Conservation (phyloP, 2,113 vertebrate genomes). For the Theristicus caerulescens region DNA sequence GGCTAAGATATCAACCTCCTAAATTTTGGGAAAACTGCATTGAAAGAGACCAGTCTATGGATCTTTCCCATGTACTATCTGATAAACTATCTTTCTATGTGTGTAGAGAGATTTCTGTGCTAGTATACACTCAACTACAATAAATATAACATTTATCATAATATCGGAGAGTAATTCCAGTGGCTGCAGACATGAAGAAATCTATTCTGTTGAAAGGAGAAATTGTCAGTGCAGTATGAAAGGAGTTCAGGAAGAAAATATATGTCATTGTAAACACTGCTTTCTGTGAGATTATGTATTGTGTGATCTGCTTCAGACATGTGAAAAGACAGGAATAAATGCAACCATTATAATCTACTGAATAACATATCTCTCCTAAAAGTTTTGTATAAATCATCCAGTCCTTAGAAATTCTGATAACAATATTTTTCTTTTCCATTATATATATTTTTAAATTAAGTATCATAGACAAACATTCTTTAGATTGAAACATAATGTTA, state of each 20-base stretch:
- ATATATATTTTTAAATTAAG: background rate
- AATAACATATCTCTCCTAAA: constrained; percentile 17
- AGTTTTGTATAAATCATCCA: background rate
- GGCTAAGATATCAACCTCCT: background rate
- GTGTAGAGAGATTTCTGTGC: background rate
- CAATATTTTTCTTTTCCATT: constrained; percentile 37
- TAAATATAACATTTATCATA: constrained; percentile 29
- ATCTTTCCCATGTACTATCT: background rate
- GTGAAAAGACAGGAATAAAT: constrained; percentile 55
- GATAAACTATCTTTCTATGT: background rate
- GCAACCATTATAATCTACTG: constrained; percentile 9
- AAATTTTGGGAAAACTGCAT: background rate
- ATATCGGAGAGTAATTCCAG: constrained; percentile 2
- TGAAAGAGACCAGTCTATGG: background rate
- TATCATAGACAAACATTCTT: background rate
- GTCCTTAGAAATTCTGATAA: constrained; percentile 3
- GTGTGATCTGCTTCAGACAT: constrained; percentile 9
- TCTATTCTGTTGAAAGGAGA: constrained; percentile 29
- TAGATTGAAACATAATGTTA: background rate
- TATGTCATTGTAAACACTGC: constrained; percentile 12
- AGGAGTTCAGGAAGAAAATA: constrained; percentile 34
- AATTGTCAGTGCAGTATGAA: constrained; percentile 37
- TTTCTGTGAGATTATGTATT: constrained; percentile 40
- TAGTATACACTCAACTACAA: background rate
- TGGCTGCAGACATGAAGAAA: background rate